A percentile compares a stretch with the other conserved stretches of the same genome.
Conservation (phyloP, 1,140 invertebrate genomes). For the Heliconius hermathena region DNA sequence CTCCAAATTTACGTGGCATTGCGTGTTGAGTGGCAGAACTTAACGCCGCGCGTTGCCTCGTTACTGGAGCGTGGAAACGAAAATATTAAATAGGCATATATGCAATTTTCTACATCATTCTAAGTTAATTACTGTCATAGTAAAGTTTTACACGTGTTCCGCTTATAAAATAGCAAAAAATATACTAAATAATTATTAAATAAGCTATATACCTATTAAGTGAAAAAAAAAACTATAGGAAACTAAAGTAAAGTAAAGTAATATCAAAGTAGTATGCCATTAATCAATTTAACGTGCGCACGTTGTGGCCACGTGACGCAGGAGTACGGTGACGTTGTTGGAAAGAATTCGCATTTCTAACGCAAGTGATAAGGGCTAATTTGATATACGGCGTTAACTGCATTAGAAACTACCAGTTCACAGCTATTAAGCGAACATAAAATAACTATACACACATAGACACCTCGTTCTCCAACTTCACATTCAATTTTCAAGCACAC, state of each 20-base stretch:
- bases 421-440: constrained; percentile 1
- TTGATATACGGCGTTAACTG: constrained; percentile 7
- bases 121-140: no score
- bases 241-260: constrained; percentile 7
- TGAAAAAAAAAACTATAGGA: background rate
- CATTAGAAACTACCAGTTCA: background rate
- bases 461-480: background rate
- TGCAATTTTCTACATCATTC: no score
- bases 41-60: no score
- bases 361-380: constrained; percentile 9
- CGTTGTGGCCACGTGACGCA: constrained; percentile 1
- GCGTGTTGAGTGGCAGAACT: no score
- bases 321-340: background rate
- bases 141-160: no score
- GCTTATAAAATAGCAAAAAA: no score
- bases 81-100: no score
- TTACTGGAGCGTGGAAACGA: no score
- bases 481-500: background rate
- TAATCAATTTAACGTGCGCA: constrained; percentile 12
- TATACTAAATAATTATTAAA: background rate
- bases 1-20: no score
- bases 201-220: background rate
- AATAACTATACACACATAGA: background rate
- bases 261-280: constrained; percentile 6
- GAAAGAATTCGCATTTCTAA: constrained; percentile 13